These are phyloP conservation scores for Tachina lurida DNA, from an alignment of 2,888 invertebrate species.

Conservation along the genomic window DNA sequence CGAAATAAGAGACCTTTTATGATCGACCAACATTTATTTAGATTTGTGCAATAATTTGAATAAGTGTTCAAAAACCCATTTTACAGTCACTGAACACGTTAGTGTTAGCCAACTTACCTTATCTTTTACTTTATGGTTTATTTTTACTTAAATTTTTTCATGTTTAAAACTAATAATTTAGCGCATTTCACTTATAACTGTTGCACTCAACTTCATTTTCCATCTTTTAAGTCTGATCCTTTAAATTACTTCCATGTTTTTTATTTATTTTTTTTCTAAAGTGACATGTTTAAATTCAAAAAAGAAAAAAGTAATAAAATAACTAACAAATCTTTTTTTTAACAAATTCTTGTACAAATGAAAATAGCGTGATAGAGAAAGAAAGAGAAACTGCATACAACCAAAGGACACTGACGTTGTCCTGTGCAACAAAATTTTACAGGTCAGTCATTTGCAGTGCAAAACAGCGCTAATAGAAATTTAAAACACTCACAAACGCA, in stretches of 20 bases:
- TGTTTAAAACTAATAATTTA: neutral
- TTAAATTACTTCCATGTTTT: constrained; percentile 30
- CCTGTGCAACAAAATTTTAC: constrained; percentile 23
- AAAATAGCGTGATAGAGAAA: constrained; percentile 40
- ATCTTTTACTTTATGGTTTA: too few species aligned
- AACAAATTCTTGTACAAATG: neutral
- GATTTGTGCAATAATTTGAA: too few species aligned
- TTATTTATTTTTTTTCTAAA: neutral
- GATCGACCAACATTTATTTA: too few species aligned
- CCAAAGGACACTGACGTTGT: constrained; percentile 8
- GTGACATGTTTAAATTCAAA: neutral
- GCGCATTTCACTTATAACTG: neutral
- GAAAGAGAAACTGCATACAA: constrained; percentile 1
- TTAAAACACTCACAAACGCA: constrained; percentile 2
- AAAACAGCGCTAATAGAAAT: neutral
- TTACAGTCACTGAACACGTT: too few species aligned
- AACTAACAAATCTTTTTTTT: constrained; percentile 9
- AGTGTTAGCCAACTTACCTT: too few species aligned
- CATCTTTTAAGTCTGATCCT: neutral
- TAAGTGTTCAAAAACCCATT: too few species aligned
- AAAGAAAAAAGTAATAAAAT: constrained; percentile 12
- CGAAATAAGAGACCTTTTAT: too few species aligned
- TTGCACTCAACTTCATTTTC: neutral
- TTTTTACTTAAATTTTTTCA: neutral
- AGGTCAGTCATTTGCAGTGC: constrained; percentile 34